phyloP scores from a whole-genome alignment of 2,797 vertebrate species.

The Microctenopoma lineatum region DNA sequence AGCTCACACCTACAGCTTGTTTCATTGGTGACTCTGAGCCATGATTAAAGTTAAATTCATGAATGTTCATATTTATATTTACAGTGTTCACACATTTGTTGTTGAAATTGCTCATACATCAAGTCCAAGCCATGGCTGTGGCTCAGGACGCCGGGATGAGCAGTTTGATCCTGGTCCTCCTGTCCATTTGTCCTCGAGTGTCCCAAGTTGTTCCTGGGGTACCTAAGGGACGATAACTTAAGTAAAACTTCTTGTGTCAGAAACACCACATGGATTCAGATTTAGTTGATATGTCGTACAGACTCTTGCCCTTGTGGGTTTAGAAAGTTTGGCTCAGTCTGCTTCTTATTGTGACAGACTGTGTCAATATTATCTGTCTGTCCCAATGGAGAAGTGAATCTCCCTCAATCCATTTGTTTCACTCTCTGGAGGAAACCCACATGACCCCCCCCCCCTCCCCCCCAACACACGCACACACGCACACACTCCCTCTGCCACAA shows the following conservation, averaged over 20 bases:
- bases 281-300: not conserved
- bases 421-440: conserved; percentile 66
- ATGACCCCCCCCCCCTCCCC: conserved; percentile 50
- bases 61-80: not conserved
- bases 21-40: not conserved
- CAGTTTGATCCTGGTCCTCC: no score
- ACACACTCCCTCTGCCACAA: conserved; percentile 49
- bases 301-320: not conserved
- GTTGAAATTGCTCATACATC: not conserved
- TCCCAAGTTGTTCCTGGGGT: no score
- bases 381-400: conserved; percentile 70
- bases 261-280: conserved; percentile 3
- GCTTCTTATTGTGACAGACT: conserved; percentile 61
- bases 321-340: conserved; percentile 30
- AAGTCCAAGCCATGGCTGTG: no score
- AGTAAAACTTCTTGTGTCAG: not conserved
- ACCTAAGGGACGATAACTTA: no score
- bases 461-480: conserved; percentile 19
- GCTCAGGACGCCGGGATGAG: no score
- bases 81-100: not conserved
- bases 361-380: conserved; percentile 77
- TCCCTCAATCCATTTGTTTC: conserved; percentile 67
- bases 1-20: not conserved
- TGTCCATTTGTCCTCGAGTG: no score
- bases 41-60: not conserved